These are phyloP conservation scores for Pterocles orientalis DNA, from an alignment of 2,113 vertebrate genomes.

Conservation along the genomic window DNA sequence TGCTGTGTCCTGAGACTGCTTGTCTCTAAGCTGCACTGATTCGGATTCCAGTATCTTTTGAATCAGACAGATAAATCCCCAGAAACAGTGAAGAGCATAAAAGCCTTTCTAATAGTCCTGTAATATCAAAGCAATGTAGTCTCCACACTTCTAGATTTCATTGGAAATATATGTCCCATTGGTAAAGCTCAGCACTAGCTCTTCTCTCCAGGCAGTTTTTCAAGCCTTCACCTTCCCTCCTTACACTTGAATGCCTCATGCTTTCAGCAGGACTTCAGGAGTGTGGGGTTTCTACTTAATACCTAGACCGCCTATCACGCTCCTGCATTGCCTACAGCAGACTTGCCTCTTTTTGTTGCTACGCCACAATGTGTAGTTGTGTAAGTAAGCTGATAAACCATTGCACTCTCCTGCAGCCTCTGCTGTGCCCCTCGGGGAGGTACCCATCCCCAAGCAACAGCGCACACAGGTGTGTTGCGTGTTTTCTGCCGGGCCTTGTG, in stretches of 20 bases:
- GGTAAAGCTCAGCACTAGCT: background rate
- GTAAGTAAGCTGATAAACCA: background rate
- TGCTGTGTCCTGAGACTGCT: slow-evolving; percentile 31
- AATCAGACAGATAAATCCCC: slow-evolving; percentile 20
- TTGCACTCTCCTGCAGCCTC: background rate
- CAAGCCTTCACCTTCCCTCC: background rate
- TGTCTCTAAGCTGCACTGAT: background rate
- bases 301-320: background rate
- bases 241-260: background rate
- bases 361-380: background rate
- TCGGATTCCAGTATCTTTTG: background rate
- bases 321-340: background rate
- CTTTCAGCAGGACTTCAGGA: background rate
- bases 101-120: background rate
- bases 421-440: background rate
- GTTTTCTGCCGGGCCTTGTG: background rate
- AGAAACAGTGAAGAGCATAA: background rate
- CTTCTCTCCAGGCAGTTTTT: background rate
- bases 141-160: background rate
- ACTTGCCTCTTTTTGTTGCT: background rate
- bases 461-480: accelerated
- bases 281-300: background rate
- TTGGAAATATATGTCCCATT: background rate
- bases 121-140: background rate
- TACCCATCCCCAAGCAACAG: background rate